Conservation (phyloP, 2,113 vertebrate species). For the Pollachius pollachius region DNA sequence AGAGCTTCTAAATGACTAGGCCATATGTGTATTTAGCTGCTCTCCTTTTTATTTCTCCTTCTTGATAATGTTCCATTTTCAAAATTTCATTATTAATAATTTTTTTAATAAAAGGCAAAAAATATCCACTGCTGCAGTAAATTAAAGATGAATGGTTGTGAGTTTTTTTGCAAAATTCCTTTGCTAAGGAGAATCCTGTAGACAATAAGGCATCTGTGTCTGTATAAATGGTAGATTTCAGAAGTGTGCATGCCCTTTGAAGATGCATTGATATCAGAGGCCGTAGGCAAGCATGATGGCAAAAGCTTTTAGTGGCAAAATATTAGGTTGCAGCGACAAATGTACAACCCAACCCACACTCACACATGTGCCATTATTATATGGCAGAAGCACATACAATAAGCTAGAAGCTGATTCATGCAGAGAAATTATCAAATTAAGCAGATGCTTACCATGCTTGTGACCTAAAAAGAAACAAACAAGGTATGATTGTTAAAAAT, state of each 20-base stretch:
- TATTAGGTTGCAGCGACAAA: conserved; percentile 29
- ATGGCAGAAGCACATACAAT: conserved; percentile 31
- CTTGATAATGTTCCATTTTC: not conserved
- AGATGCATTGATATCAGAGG: conserved; percentile 47
- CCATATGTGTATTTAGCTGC: not conserved
- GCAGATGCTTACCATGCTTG: conserved; percentile 97
- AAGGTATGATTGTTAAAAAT: conserved; percentile 58
- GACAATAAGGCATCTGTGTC: not conserved
- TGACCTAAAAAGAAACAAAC: conserved; percentile 96
- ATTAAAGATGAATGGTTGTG: not conserved
- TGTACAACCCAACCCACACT: conserved; percentile 31
- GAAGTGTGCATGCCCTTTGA: conserved; percentile 25
- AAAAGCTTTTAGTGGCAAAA: conserved; percentile 43
- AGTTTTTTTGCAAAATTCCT: not conserved
- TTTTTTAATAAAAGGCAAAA: not conserved
- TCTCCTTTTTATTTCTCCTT: too few relatives aligned
- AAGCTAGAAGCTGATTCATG: conserved; percentile 74
- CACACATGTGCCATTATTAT: conserved; percentile 33
- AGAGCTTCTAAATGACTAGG: conserved; percentile 3
- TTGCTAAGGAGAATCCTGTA: conserved; percentile 13
- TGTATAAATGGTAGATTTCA: too few relatives aligned
- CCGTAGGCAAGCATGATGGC: conserved; percentile 77
- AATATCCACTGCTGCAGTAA: not conserved
- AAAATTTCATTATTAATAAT: not conserved
- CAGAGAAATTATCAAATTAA: conserved; percentile 74